Percentiles rank a stretch among this genome's conserved stretches.
phyloP scores from a whole-genome alignment of 2,797 vertebrate genomes.

The Vespertilio murinus region DNA sequence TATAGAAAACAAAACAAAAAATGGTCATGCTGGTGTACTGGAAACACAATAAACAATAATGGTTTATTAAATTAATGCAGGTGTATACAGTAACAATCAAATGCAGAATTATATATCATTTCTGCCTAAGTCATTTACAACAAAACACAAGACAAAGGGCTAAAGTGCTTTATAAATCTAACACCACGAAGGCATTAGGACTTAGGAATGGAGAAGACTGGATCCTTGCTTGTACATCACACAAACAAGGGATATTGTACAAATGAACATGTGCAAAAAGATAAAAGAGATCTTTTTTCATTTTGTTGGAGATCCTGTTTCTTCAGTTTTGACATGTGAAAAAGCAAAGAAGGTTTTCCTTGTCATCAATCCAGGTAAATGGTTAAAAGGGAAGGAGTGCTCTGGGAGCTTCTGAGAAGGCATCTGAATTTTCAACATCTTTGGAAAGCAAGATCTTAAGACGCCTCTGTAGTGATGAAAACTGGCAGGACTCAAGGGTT shows the following conservation, averaged over 20 bases:
- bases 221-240: not conserved
- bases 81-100: slow-evolving; percentile 26
- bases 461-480: not conserved
- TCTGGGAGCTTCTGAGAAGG: not conserved
- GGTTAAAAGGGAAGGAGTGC: not conserved
- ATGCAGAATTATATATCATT: not conserved
- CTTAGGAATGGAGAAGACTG: not conserved
- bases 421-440: not conserved
- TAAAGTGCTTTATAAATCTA: slow-evolving; percentile 67
- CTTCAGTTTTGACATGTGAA: not conserved
- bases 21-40: not conserved
- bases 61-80: slow-evolving; percentile 75
- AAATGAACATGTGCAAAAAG: not conserved
- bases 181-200: not conserved
- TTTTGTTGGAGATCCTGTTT: not conserved
- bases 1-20: slow-evolving; percentile 34
- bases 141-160: slow-evolving; percentile 29
- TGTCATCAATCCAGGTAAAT: not conserved
- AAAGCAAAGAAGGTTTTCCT: slow-evolving; percentile 31
- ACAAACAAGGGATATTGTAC: not conserved
- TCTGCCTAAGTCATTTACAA: not conserved
- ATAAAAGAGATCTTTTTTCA: not conserved
- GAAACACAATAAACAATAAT: slow-evolving; percentile 67
- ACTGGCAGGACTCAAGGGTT: not conserved
- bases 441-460: not conserved